Base-by-base conservation (phyloP, 2,797 vertebrate genomes). In the Darevskia mixta region DNA sequence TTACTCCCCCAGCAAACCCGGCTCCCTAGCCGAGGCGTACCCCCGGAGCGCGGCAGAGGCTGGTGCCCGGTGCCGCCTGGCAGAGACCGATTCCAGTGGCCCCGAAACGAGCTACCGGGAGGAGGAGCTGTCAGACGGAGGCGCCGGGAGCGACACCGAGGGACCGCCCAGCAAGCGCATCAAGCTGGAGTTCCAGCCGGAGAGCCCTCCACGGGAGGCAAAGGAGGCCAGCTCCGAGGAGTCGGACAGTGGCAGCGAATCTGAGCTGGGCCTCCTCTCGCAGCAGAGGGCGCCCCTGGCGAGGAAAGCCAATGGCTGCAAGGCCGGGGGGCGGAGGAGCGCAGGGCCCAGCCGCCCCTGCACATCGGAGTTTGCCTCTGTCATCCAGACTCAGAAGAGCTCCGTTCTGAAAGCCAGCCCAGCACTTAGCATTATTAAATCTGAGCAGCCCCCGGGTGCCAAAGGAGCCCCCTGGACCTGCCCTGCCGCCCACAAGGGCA, bases 361-460 rank as follows among this genome's bases (percentile, higher is more conserved):
- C 90, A 76, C 0, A 0, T 82, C 87, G 0, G 94, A 96, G 83
- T 95, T 95, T 61, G 82, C 94, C 0, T 96, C 98, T 0, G 97
- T 98, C 81, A 98, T 98, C 95, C 97, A 98, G 92, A 97, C 98
- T 85, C 96, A 97, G 2, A 98, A 98, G 89, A 97, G 96, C 1
- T 69, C 88, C 94, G 96, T 0, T 85, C 95, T 88, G 90, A 95
- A 93, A 20, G 77, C 87, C 7, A 29, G 83, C 90, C 0, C 94
- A 45, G 93, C 87, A n/a, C 94, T 97, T 78, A 95, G 95, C 91
- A 96, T 98, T 91, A 98, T 98, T 91, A 98, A 98, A 93, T 98
- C 97, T 25, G 97, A 98, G 92, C 97, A 97, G 3, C 97, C 29
- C 15, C 94, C 95, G 67, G 85, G 91, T 82, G 67, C 92, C 0